phyloP scores from a whole-genome alignment of 2,888 invertebrate genomes.

The Macrostomum cliftonense region DNA sequence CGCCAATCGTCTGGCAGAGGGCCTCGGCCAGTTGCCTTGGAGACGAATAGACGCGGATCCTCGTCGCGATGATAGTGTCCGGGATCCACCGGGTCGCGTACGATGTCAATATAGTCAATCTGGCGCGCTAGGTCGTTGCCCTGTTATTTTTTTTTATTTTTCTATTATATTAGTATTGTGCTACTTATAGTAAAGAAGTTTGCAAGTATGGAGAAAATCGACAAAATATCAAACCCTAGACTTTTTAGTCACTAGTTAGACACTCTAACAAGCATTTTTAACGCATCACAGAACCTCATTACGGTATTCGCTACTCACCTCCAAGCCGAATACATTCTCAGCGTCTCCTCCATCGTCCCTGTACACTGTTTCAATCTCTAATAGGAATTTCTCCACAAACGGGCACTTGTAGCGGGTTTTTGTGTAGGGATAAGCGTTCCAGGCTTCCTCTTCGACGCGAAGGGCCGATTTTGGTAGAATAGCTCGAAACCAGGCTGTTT shows the following conservation, averaged over 20 bases:
- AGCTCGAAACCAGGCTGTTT: slow-evolving; percentile 70
- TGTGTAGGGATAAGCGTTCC: slow-evolving; percentile 98
- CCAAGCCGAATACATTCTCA: slow-evolving; percentile 65
- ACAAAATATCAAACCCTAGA: too few relatives aligned
- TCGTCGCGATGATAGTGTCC: slow-evolving; percentile 70
- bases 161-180: too few relatives aligned
- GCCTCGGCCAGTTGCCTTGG: slow-evolving; percentile 75
- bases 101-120: slow-evolving; percentile 73
- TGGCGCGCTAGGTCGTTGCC: too few relatives aligned
- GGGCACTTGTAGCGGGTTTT: slow-evolving; percentile 92
- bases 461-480: slow-evolving; percentile 81
- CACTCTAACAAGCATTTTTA: too few relatives aligned
- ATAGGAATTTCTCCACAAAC: slow-evolving; percentile 87
- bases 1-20: slow-evolving; percentile 77
- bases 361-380: slow-evolving; percentile 96
- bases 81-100: slow-evolving; percentile 75
- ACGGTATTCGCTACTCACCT: too few relatives aligned
- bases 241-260: too few relatives aligned
- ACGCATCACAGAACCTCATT: too few relatives aligned
- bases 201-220: too few relatives aligned
- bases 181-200: too few relatives aligned
- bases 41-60: slow-evolving; percentile 71
- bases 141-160: too few relatives aligned
- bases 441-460: slow-evolving; percentile 83
- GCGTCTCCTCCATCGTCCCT: slow-evolving; percentile 73